These are phyloP conservation scores for Hirtodrosophila trivittata DNA, from an alignment of 2,888 invertebrate genomes.

Conservation along the genomic window DNA sequence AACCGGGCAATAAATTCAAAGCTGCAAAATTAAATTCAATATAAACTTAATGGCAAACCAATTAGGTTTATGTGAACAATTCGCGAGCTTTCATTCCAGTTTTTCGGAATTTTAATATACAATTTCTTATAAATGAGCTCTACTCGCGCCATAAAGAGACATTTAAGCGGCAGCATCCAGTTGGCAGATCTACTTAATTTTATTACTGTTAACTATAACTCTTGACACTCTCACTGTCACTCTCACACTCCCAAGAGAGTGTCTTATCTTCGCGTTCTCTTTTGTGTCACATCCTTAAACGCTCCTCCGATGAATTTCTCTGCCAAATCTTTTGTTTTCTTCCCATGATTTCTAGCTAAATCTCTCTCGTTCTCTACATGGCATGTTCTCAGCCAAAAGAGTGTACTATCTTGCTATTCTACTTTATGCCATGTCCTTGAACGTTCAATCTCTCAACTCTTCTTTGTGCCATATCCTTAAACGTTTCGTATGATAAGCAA, in stretches of 20 bases:
- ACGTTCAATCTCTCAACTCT: not conserved
- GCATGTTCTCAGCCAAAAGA: too few relatives aligned
- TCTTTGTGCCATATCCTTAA: not conserved
- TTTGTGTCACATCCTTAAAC: conserved; percentile 4
- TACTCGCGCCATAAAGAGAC: too few relatives aligned
- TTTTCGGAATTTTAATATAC: conserved; percentile 2
- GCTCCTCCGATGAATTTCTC: not conserved
- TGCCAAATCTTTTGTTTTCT: too few relatives aligned
- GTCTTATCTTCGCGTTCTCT: not conserved
- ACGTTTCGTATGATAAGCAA: too few relatives aligned
- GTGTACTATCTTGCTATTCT: not conserved
- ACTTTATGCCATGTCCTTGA: conserved; percentile 1
- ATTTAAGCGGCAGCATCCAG: too few relatives aligned
- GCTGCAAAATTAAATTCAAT: conserved; percentile 67
- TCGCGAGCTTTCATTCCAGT: conserved; percentile 44
- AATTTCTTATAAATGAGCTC: not conserved
- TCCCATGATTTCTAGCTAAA: too few relatives aligned
- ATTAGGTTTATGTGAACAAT: conserved; percentile 58
- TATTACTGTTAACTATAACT: too few relatives aligned
- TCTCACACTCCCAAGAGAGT: too few relatives aligned
- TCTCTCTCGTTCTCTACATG: too few relatives aligned
- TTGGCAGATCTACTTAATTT: too few relatives aligned
- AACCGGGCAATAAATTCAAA: conserved; percentile 36
- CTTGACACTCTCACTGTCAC: too few relatives aligned
- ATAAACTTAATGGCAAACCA: conserved; percentile 48